Evolutionary conservation across 2,888 invertebrate genomes (phyloP), one percentile per base, ranked within the genome.

Genomic region (Plebejus anna): DNA sequence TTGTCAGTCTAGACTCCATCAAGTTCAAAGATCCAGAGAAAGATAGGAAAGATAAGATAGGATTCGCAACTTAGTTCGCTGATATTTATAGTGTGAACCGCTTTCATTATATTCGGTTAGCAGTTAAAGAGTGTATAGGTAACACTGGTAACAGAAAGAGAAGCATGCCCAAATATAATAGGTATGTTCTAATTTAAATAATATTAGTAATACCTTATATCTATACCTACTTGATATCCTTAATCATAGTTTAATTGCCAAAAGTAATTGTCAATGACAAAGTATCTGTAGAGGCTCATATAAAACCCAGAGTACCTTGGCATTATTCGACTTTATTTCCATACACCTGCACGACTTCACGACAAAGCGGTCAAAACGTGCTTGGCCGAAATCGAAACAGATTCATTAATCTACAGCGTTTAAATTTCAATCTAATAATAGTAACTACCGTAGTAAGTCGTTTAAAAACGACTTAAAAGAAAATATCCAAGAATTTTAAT

Each of bases 321-420:
- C 71, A 71, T 71, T 71, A 42, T 71, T 71, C 71, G 42, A 28
- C 38, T 71, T 71, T 71, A 71, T 71, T 42, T 38, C 42, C 38
- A 71, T 71, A 38, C 71, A 71, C 71, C 71, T 71, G 71, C 71
- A 71, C 71, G 71, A 42, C 71, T 71, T 71, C 71, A 22, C 71
- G 71, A 42, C 42, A 71, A 42, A 22, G n/a, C 42, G 42, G 42
- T 71, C 71, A 42, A 42, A 42, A n/a, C 70, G 71, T 71, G 66
- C 66, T 66, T 66, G 66, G 4, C 66, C 32, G 13, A 66, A 22
- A 59, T 22, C 59, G 59, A 59, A 66, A 66, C 32, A 66, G 66
- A 4, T 66, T 32, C 16, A 66, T 66, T 66, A 66, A 66, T 66
- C 4, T 13, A 66, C 13, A 13, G 4, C 4, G 16, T 13, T 28